Percentiles rank a stretch among this genome's conserved stretches.
These are phyloP conservation scores for Botrylloides violaceus DNA, from an alignment of 23 tunicate species.

Conservation along the genomic window DNA sequence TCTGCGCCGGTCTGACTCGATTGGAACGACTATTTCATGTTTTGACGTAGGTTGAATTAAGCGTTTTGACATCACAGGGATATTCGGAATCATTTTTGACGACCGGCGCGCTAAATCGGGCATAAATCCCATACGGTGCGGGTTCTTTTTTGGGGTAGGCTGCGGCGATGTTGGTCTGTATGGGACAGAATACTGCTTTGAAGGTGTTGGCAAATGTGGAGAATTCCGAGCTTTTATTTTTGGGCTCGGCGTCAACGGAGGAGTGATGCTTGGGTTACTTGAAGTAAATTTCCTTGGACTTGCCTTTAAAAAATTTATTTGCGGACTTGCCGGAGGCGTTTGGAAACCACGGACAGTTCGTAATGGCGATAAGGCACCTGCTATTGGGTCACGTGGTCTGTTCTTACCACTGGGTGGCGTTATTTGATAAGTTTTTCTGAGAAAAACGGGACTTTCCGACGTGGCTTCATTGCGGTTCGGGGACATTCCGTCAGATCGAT, in stretches of 20 bases:
- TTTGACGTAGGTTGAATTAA: not conserved
- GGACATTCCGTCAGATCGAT: not conserved
- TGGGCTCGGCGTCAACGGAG: not conserved
- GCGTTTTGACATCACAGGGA: not conserved
- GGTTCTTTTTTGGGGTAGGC: not conserved
- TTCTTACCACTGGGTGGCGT: too few relatives aligned
- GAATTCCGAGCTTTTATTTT: not conserved
- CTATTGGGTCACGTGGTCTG: not conserved
- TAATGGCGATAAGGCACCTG: not conserved
- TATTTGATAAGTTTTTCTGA: not conserved
- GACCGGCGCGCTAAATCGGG: not conserved
- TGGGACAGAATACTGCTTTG: not conserved
- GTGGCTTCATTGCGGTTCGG: not conserved
- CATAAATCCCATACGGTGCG: too few relatives aligned
- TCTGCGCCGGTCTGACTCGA: not conserved
- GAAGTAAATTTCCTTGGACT: not conserved
- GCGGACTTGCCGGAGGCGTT: too few relatives aligned
- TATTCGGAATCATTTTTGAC: not conserved
- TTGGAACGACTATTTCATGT: not conserved
- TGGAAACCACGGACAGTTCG: not conserved
- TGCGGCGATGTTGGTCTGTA: not conserved
- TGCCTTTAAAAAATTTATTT: too few relatives aligned
- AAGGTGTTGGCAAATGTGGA: not conserved
- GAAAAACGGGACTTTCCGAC: not conserved
- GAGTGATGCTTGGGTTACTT: not conserved